Percentiles rank a stretch among this genome's conserved stretches.
These are phyloP conservation scores for Clostera curtula DNA, from an alignment of 2,888 invertebrate species.

Conservation along the genomic window DNA sequence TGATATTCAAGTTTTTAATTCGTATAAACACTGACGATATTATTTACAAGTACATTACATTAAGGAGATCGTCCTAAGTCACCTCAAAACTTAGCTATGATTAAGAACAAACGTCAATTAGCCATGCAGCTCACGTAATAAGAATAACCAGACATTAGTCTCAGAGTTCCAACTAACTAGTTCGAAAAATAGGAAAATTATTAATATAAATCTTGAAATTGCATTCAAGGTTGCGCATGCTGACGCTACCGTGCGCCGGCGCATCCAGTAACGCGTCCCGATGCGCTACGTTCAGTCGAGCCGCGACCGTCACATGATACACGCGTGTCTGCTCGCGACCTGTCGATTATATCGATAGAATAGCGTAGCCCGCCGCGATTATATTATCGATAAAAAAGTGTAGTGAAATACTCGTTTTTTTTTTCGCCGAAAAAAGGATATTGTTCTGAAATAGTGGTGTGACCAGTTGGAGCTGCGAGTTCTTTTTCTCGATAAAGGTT, in stretches of 20 bases:
- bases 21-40: too few species aligned
- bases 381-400: constrained; percentile 24
- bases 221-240: constrained; percentile 36
- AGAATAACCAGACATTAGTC: too few species aligned
- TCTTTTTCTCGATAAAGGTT: constrained; percentile 42
- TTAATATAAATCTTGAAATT: constrained; percentile 54
- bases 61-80: too few species aligned
- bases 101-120: too few species aligned
- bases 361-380: constrained; percentile 33
- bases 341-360: constrained; percentile 34
- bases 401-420: constrained; percentile 45
- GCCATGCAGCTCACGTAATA: too few species aligned
- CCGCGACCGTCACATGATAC: constrained; percentile 28
- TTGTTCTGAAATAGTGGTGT: constrained; percentile 32
- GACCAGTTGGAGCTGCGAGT: constrained; percentile 39
- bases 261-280: constrained; percentile 24
- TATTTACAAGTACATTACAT: too few species aligned
- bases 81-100: too few species aligned
- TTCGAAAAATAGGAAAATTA: constrained; percentile 12
- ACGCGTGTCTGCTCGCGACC: constrained; percentile 26
- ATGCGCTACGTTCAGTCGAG: constrained; percentile 33
- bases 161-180: too few species aligned
- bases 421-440: constrained; percentile 30
- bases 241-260: constrained; percentile 36
- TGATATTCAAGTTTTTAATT: too few species aligned